phyloP scores from a whole-genome alignment of 2,113 vertebrate genomes.

The Pangasianodon gigas region DNA sequence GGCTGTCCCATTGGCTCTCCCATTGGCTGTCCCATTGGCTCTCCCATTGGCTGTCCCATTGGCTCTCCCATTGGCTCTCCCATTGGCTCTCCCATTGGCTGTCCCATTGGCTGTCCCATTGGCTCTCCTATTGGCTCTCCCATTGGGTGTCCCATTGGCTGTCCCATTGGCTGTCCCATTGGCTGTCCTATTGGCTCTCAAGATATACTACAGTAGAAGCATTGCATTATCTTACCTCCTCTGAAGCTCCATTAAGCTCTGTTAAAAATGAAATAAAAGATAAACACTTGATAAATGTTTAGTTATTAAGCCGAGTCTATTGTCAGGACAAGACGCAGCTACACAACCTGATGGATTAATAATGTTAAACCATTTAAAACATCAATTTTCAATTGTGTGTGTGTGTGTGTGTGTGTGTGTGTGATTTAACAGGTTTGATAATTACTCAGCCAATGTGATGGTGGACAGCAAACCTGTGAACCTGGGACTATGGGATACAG shows the following conservation, averaged over 20 bases:
- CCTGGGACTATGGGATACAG: slow-evolving; percentile 89
- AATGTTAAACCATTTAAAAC: background rate
- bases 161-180: background rate
- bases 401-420: slow-evolving; percentile 15
- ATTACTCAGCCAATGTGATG: slow-evolving; percentile 93
- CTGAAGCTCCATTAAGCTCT: background rate
- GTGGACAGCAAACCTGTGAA: slow-evolving; percentile 91
- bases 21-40: background rate
- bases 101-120: background rate
- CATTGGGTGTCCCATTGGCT: background rate
- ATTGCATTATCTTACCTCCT: background rate
- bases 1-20: background rate
- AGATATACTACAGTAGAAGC: background rate
- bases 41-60: background rate
- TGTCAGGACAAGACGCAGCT: background rate
- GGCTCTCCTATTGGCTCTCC: background rate
- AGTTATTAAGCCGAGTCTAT: background rate
- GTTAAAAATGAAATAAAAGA: background rate
- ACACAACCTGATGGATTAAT: background rate
- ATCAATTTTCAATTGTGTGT: background rate
- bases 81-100: background rate
- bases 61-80: background rate
- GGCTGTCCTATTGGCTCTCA: background rate
- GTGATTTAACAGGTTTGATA: slow-evolving; percentile 79
- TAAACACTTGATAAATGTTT: background rate